phyloP scores from a whole-genome alignment of 2,888 invertebrate genomes.

The Panopea generosa region DNA sequence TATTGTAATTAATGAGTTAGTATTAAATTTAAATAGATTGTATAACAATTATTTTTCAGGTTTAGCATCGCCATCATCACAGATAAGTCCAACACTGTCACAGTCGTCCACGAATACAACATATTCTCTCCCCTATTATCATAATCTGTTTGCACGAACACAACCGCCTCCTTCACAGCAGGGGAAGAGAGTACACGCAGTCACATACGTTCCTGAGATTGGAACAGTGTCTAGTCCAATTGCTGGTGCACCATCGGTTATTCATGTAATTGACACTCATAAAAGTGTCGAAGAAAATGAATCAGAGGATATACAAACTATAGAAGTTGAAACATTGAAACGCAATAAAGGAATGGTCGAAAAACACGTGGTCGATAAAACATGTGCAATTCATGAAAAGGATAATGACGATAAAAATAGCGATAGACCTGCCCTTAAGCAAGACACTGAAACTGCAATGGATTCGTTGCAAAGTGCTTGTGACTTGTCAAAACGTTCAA shows the following conservation, averaged over 20 bases:
- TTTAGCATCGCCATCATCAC: conserved; percentile 16
- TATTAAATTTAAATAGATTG: too few species aligned
- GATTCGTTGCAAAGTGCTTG: background rate
- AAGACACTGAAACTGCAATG: background rate
- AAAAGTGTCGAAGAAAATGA: background rate
- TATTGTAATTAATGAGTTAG: too few species aligned
- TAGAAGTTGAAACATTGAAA: background rate
- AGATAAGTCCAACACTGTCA: conserved; percentile 28
- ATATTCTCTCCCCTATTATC: conserved; percentile 77
- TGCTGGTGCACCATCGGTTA: conserved; percentile 46
- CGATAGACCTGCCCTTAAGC: background rate
- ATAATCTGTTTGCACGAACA: conserved; percentile 73
- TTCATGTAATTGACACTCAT: conserved; percentile 29
- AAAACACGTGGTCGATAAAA: background rate
- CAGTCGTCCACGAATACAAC: conserved; percentile 57
- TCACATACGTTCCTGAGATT: conserved; percentile 79
- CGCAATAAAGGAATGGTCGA: background rate
- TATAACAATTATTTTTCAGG: too few species aligned
- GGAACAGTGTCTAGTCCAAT: conserved; percentile 72
- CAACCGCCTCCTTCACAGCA: conserved; percentile 42
- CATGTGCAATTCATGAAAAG: background rate
- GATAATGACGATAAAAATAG: background rate
- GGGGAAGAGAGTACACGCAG: conserved; percentile 76
- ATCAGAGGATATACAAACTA: background rate
- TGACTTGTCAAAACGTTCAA: conserved; percentile 1